These are phyloP conservation scores for Thecophora atra DNA, from an alignment of 2,888 invertebrate genomes.

Conservation along the genomic window DNA sequence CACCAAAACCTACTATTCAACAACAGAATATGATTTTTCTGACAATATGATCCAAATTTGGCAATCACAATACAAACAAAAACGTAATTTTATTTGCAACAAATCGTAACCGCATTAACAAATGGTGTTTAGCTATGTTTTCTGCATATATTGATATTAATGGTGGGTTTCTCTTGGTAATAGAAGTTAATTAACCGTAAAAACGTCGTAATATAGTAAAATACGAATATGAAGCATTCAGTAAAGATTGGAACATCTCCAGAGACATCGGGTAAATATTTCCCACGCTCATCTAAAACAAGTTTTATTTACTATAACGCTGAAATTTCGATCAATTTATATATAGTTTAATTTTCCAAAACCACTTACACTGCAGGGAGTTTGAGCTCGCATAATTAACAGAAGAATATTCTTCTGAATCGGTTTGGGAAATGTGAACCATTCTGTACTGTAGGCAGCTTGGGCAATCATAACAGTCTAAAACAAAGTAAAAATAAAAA, in stretches of 20 bases:
- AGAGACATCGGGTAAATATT: conserved; percentile 47
- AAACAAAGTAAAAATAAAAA: conserved; percentile 19
- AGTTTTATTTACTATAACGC: too few relatives aligned
- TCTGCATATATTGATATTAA: too few relatives aligned
- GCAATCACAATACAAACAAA: too few relatives aligned
- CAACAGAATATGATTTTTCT: too few relatives aligned
- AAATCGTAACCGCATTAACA: too few relatives aligned
- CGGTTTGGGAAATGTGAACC: conserved; percentile 41
- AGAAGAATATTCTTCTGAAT: conserved; percentile 43
- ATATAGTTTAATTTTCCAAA: too few relatives aligned
- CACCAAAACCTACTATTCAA: too few relatives aligned
- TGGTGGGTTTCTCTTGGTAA: too few relatives aligned
- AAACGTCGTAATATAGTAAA: conserved; percentile 40
- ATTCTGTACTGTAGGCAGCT: conserved; percentile 43
- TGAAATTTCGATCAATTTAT: too few relatives aligned
- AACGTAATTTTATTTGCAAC: too few relatives aligned
- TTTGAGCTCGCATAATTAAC: conserved; percentile 46
- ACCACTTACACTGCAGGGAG: conserved; percentile 43
- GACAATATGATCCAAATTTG: too few relatives aligned
- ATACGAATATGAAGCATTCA: conserved; percentile 46
- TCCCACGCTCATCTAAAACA: conserved; percentile 43
- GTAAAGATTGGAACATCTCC: conserved; percentile 43
- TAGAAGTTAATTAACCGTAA: conserved; percentile 29
- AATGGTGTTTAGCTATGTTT: too few relatives aligned
- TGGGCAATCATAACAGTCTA: conserved; percentile 41